Base-by-base conservation (phyloP, 64 coral and sea anemone genomes). In the Hydrozoanthus tunicans region DNA sequence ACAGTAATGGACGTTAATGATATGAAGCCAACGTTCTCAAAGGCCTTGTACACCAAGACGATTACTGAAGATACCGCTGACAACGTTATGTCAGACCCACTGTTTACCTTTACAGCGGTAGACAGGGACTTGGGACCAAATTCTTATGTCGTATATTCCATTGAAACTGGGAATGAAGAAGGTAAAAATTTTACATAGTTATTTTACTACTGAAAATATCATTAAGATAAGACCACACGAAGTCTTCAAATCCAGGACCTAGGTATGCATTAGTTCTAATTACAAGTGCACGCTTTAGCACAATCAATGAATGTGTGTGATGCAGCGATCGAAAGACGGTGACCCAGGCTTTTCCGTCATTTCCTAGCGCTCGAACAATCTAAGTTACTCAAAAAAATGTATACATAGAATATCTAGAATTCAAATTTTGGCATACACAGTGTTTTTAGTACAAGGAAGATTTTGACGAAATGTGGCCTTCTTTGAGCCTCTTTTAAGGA, bases 1-100 rank as follows among this genome's bases (percentile, higher is more conserved):
- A 90, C 71, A 13, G 81, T 98, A 62, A 11, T 91, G 6, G 96
- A 98, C 53, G 90, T 93, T 4, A 98, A 98, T 94, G 96, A 98
- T 69, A 77, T 85, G 20, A 81, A 81, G 0, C 96, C 96, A 86
- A 77, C 53, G 62, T 98, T 98, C 85, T 62, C 53, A 12, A 54
- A 83, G 58, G 10, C 52, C 14, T 55, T 52, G 7, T 93, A 98
- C 69, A 23, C 15, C 53, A 93, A 82, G 53, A 20, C 61, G 3
- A 89, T 98, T 14, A 23, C 57, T 12, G 93, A 98, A 74, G 91
- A 94, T 85, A 93, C 59, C n/a, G 59, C 81, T 62, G 54, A 57
- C 10, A 54, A 73, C 10, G 70, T 62, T 3, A 73, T 54, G 51
- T 65, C 57, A 64, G 74, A 86, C 10, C 52, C 58, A 32, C 77